Evolutionary conservation across 2,113 vertebrate species (phyloP).

Genomic region (Bambusicola thoracicus): DNA sequence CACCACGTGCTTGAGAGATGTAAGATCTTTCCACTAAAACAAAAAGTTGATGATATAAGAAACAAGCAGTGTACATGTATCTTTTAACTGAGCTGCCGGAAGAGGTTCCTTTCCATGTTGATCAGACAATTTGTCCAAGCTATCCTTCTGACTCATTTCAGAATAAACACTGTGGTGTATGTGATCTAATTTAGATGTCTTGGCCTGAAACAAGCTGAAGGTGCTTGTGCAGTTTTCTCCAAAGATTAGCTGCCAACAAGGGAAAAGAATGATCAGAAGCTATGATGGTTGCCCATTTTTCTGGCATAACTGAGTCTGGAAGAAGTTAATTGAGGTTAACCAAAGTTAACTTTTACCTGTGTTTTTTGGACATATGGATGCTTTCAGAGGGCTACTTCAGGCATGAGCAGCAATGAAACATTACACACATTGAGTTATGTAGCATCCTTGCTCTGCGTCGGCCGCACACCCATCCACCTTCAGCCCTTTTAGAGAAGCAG

Average conservation of each 20-base stretch:
- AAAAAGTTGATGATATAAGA: neutral
- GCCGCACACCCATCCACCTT: neutral
- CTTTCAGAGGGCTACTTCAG: neutral
- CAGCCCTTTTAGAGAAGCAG: neutral
- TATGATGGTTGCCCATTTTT: neutral
- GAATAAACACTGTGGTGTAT: neutral
- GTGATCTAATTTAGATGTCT: neutral
- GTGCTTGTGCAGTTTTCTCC: neutral
- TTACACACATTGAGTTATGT: rapidly evolving
- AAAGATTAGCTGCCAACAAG: neutral
- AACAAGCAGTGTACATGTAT: neutral
- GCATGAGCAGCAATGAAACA: neutral
- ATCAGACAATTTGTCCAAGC: neutral
- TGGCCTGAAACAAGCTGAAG: neutral
- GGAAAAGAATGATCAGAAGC: neutral
- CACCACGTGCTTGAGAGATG: neutral
- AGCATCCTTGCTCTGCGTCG: neutral
- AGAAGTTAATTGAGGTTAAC: neutral
- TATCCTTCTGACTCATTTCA: neutral
- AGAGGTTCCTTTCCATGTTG: neutral
- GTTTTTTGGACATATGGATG: neutral
- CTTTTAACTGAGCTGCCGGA: neutral
- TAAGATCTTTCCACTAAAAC: neutral
- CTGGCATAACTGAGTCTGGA: neutral
- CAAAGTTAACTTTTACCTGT: neutral